Percentiles rank a stretch among this genome's conserved stretches.
Evolutionary conservation across 2,113 vertebrate species (phyloP).

Genomic region (Piaya cayana): DNA sequence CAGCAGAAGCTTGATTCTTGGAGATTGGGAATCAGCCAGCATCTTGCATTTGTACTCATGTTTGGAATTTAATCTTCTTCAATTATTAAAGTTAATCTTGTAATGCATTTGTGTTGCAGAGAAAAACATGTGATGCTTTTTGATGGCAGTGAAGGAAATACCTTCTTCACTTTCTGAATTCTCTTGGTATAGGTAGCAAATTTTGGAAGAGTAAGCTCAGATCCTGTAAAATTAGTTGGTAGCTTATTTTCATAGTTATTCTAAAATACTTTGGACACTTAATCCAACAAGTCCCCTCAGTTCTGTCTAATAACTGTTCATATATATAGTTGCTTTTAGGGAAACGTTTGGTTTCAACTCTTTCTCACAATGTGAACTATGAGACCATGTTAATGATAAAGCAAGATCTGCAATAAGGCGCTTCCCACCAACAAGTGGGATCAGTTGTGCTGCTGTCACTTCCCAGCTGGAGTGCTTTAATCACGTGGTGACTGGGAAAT

Average conservation of each 20-base stretch:
- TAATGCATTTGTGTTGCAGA: not conserved
- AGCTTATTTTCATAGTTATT: not conserved
- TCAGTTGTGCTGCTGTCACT: not conserved
- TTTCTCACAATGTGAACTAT: not conserved
- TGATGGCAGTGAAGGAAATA: not conserved
- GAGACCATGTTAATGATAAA: not conserved
- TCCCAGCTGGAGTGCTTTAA: not conserved
- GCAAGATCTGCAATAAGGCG: not conserved
- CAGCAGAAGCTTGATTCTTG: not conserved
- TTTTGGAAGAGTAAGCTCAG: not conserved
- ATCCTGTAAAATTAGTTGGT: not conserved
- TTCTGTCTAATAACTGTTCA: not conserved
- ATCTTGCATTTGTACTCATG: not conserved
- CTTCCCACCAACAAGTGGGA: not conserved
- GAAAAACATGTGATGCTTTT: not conserved
- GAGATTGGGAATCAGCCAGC: not conserved
- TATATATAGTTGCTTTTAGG: not conserved
- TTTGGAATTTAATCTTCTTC: not conserved
- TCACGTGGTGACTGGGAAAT: not conserved
- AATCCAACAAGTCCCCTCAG: not conserved
- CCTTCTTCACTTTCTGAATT: not conserved
- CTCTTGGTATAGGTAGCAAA: not conserved
- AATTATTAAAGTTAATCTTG: not conserved
- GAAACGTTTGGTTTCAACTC: accelerated
- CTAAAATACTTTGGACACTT: not conserved